These are phyloP conservation scores for Cebidichthys violaceus DNA, from an alignment of 2,113 vertebrate species.

Conservation along the genomic window DNA sequence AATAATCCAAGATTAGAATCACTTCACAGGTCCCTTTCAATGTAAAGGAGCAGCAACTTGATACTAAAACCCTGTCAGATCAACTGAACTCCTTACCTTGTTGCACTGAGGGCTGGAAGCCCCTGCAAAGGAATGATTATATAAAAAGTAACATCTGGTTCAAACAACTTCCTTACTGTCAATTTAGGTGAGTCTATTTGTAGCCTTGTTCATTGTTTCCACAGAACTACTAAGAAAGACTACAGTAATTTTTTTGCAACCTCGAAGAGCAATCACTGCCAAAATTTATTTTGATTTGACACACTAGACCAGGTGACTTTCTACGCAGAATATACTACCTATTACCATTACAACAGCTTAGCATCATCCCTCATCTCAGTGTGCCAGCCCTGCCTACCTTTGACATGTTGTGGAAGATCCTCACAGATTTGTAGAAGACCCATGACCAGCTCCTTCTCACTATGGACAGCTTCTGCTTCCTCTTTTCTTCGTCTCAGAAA, in stretches of 20 bases:
- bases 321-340: background rate
- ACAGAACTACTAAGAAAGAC: background rate
- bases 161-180: background rate
- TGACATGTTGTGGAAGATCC: slow-evolving; percentile 39
- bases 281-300: background rate
- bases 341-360: background rate
- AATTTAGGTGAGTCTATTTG: background rate
- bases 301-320: background rate
- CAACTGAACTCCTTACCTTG: background rate
- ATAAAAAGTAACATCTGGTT: background rate
- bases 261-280: background rate
- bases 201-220: background rate
- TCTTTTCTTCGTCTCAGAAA: slow-evolving; percentile 6
- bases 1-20: background rate
- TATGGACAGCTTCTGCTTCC: slow-evolving; percentile 7
- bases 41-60: background rate
- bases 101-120: background rate
- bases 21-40: background rate
- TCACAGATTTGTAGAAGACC: slow-evolving; percentile 46
- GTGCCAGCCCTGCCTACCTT: slow-evolving; percentile 6
- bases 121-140: background rate
- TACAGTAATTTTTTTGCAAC: background rate
- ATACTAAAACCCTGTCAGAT: background rate
- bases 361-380: background rate
- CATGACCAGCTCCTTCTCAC: slow-evolving; percentile 23